phyloP scores from a whole-genome alignment of 2,113 vertebrate species.

The Tyrannus savana region DNA sequence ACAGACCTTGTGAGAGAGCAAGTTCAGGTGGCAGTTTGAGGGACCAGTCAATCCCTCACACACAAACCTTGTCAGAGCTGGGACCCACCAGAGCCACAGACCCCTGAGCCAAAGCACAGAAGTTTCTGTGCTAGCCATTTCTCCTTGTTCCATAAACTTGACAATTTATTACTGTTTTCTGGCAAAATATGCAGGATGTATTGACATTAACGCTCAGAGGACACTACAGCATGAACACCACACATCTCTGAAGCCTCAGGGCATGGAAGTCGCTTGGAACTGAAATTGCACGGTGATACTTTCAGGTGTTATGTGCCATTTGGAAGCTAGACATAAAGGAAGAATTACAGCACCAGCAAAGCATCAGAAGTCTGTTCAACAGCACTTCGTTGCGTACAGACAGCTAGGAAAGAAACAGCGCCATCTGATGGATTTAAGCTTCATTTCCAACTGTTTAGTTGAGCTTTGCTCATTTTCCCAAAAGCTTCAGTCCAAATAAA shows the following conservation, averaged over 20 bases:
- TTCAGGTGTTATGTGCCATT: not conserved
- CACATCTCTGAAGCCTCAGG: not conserved
- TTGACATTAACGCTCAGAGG: not conserved
- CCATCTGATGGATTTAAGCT: constrained; percentile 20
- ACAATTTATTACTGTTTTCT: not conserved
- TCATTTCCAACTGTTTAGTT: not conserved
- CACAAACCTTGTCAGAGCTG: not conserved
- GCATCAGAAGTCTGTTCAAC: not conserved
- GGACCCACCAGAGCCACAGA: not conserved
- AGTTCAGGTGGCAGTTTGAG: not conserved
- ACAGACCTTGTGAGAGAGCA: not conserved
- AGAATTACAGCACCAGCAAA: not conserved
- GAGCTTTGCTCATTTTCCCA: not conserved
- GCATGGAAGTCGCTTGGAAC: not conserved
- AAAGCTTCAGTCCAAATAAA: not conserved
- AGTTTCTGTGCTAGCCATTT: not conserved
- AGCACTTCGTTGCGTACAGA: not conserved
- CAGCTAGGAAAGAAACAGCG: not conserved
- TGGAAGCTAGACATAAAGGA: not conserved
- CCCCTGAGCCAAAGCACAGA: not conserved
- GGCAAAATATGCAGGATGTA: not conserved
- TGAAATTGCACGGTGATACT: not conserved
- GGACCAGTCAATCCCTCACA: not conserved
- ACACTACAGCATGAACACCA: not conserved
- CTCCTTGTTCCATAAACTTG: not conserved